Evolutionary conservation across 1,140 invertebrate species (phyloP).

Genomic region (Hylyphantes graminicola): DNA sequence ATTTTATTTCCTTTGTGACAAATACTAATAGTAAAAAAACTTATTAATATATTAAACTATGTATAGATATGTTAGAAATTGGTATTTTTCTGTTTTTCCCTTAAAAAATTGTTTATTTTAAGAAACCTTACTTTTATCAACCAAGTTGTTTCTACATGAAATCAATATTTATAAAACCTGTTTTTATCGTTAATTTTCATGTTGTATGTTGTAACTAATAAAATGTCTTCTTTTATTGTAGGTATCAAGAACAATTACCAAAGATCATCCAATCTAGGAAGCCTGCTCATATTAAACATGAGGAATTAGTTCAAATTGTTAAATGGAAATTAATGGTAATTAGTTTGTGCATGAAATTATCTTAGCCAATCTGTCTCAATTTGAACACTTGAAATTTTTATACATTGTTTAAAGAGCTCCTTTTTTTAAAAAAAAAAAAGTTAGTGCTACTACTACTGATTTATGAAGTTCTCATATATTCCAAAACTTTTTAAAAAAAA

Average conservation of each 20-base stretch:
- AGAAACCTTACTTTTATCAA: not conserved
- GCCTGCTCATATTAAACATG: slow-evolving; percentile 89
- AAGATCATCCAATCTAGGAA: slow-evolving; percentile 90
- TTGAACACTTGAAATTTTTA: no score
- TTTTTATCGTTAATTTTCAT: not conserved
- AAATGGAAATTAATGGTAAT: slow-evolving; percentile 89
- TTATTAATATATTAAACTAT: not conserved
- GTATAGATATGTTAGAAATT: no score
- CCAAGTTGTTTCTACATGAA: not conserved
- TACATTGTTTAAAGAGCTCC: no score
- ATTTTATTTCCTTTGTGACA: not conserved
- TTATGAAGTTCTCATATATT: no score
- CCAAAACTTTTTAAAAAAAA: no score
- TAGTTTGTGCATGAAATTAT: not conserved
- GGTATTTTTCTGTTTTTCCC: not conserved
- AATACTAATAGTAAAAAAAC: not conserved
- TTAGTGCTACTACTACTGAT: no score
- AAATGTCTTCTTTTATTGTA: slow-evolving; percentile 65
- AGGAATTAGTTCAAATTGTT: slow-evolving; percentile 92
- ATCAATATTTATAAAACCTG: not conserved
- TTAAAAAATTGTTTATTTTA: not conserved
- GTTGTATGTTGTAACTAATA: not conserved
- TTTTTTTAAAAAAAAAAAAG: no score
- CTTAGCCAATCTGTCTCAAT: no score
- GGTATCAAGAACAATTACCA: slow-evolving; percentile 95